Percentiles rank a stretch among this genome's conserved stretches.
Conservation (phyloP, 1,140 invertebrate genomes). For the Cherax quadricarinatus region DNA sequence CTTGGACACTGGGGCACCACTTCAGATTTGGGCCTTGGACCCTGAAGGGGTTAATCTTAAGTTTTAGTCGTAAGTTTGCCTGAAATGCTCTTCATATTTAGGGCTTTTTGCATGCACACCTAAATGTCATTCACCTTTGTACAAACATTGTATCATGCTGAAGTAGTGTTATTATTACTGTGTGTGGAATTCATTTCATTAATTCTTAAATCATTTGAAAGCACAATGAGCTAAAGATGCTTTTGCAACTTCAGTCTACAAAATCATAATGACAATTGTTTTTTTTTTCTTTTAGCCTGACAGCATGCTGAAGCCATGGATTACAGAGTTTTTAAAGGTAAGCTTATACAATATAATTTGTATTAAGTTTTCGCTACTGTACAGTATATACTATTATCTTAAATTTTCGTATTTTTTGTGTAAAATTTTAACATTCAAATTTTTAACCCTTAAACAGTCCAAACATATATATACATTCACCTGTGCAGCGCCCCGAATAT, state of each 20-base stretch:
- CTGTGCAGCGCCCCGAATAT: too few species aligned
- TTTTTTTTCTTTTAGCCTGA: slow-evolving; percentile 40
- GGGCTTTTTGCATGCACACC: too few species aligned
- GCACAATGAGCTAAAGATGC: background rate
- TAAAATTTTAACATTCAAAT: background rate
- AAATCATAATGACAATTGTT: background rate
- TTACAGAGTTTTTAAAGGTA: slow-evolving; percentile 62
- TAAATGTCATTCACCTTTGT: too few species aligned
- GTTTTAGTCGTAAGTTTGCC: too few species aligned
- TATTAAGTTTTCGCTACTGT: background rate
- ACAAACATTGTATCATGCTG: too few species aligned
- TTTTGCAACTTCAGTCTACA: background rate
- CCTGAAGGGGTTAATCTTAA: too few species aligned
- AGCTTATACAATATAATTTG: background rate
- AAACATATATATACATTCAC: too few species aligned
- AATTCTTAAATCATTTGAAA: background rate
- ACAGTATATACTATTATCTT: background rate
- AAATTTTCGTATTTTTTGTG: background rate
- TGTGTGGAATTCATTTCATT: slow-evolving; percentile 8
- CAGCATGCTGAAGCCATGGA: slow-evolving; percentile 66
- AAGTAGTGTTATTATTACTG: too few species aligned
- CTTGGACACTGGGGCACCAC: too few species aligned
- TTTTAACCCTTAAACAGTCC: too few species aligned
- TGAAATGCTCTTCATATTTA: too few species aligned
- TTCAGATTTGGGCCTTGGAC: too few species aligned